These are phyloP conservation scores for Grammomys surdaster DNA, from an alignment of 2,113 vertebrate genomes.

Conservation along the genomic window DNA sequence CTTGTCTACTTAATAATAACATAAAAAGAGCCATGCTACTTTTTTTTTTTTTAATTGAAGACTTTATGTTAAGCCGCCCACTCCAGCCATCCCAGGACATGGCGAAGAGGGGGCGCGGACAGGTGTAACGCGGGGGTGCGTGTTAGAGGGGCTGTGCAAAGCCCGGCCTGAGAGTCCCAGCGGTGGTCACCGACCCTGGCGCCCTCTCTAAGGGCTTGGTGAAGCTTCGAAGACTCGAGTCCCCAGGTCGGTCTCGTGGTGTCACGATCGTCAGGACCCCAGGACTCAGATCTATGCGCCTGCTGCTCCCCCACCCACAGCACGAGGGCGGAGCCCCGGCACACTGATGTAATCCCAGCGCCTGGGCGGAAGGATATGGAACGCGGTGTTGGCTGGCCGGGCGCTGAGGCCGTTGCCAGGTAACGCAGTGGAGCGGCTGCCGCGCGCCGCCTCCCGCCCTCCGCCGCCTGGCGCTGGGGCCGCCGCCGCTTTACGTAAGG, in stretches of 20 bases:
- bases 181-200: not conserved
- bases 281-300: not conserved
- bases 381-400: slow-evolving; percentile 72
- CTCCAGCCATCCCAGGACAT: slow-evolving; percentile 67
- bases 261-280: no score
- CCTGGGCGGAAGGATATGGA: slow-evolving; percentile 87
- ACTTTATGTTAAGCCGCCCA: slow-evolving; percentile 61
- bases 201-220: not conserved
- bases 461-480: slow-evolving; percentile 83
- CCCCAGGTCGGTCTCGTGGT: rapidly evolving
- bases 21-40: slow-evolving; percentile 35
- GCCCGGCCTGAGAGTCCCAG: not conserved
- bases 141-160: not conserved
- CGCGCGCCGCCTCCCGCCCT: slow-evolving; percentile 78
- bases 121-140: not conserved
- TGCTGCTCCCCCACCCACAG: not conserved
- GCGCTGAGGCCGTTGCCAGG: slow-evolving; percentile 86
- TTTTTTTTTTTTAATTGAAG: not conserved
- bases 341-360: slow-evolving; percentile 71
- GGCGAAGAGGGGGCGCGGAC: slow-evolving; percentile 5
- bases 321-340: slow-evolving; percentile 15
- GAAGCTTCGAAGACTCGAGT: rapidly evolving
- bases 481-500: slow-evolving; percentile 88
- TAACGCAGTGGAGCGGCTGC: slow-evolving; percentile 79
- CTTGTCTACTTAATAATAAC: slow-evolving; percentile 67